A percentile compares a stretch with the other conserved stretches of the same genome.
phyloP scores from a whole-genome alignment of 1,140 invertebrate genomes.

The Galleria mellonella region DNA sequence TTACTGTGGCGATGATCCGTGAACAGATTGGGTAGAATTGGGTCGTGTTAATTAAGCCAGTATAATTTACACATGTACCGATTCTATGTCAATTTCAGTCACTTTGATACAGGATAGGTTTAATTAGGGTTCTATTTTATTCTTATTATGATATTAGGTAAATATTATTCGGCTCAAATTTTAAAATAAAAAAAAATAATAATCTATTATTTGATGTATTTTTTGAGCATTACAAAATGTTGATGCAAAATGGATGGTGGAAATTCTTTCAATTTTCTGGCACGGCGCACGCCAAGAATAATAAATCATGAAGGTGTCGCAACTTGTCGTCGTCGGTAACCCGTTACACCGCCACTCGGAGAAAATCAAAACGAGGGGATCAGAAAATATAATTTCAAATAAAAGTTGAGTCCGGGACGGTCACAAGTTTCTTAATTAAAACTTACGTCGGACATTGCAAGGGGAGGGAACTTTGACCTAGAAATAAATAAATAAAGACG shows the following conservation, averaged over 20 bases:
- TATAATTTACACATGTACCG: conserved; percentile 11
- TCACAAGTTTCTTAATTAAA: conserved; percentile 74
- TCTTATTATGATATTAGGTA: too few relatives aligned
- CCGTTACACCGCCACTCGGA: conserved; percentile 40
- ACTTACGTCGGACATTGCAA: conserved; percentile 62
- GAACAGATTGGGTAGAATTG: conserved; percentile 39
- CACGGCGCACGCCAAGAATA: conserved; percentile 21
- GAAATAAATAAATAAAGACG: conserved; percentile 68
- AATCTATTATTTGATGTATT: too few relatives aligned
- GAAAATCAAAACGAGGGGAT: conserved; percentile 58
- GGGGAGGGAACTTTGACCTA: conserved; percentile 62
- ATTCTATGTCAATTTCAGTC: too few relatives aligned
- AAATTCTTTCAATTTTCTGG: conserved; percentile 37
- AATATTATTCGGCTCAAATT: too few relatives aligned
- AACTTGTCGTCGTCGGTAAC: conserved; percentile 41
- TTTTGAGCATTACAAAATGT: too few relatives aligned
- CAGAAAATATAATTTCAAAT: conserved; percentile 71
- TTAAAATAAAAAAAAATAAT: too few relatives aligned
- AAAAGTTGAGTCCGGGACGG: conserved; percentile 62
- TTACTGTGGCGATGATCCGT: conserved; percentile 54
- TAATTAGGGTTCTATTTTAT: too few relatives aligned
- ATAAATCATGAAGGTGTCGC: conserved; percentile 51
- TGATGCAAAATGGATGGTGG: conserved; percentile 11
- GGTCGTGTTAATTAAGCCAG: conserved; percentile 52
- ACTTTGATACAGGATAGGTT: too few relatives aligned